A percentile compares a stretch with the other conserved stretches of the same genome.
Conservation (phyloP, 2,797 vertebrate species). For the Danio aesculapii region DNA sequence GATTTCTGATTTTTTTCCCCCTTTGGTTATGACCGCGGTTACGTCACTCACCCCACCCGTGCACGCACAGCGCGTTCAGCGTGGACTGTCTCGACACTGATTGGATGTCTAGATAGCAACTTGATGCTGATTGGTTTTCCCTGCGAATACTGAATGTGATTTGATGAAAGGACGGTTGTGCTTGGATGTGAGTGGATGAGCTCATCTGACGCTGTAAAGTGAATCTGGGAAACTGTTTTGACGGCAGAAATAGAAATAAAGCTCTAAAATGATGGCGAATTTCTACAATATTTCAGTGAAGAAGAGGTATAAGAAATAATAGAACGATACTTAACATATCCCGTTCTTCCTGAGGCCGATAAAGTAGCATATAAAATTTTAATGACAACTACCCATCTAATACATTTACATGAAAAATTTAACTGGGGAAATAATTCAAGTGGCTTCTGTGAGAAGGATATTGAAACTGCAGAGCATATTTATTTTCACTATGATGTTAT, state of each 20-base stretch:
- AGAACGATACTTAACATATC: too few species aligned
- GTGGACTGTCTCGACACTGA: background rate
- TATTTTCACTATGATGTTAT: too few species aligned
- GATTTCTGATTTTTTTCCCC: slow-evolving; percentile 11
- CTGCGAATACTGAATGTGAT: background rate
- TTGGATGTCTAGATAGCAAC: background rate
- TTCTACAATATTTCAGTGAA: too few species aligned
- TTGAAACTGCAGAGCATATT: too few species aligned
- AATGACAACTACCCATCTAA: too few species aligned
- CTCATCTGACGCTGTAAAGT: background rate
- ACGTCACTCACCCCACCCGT: slow-evolving; percentile 33
- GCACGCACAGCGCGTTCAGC: slow-evolving; percentile 12
- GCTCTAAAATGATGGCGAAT: too few species aligned
- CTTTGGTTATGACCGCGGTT: slow-evolving; percentile 36
- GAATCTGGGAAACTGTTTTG: slow-evolving; percentile 6
- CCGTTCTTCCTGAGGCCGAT: too few species aligned
- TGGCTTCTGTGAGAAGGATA: too few species aligned
- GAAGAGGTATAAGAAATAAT: too few species aligned
- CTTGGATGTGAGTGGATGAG: background rate
- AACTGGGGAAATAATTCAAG: too few species aligned
- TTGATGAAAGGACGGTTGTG: background rate
- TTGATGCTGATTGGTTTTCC: background rate
- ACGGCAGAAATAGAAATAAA: background rate
- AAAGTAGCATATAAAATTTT: too few species aligned
- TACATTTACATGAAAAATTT: too few species aligned